Percentiles rank a stretch among this genome's conserved stretches.
phyloP scores from a whole-genome alignment of 30 jellyfish, hydroid and myxozoan species.

The Nemopilema nomurai region DNA sequence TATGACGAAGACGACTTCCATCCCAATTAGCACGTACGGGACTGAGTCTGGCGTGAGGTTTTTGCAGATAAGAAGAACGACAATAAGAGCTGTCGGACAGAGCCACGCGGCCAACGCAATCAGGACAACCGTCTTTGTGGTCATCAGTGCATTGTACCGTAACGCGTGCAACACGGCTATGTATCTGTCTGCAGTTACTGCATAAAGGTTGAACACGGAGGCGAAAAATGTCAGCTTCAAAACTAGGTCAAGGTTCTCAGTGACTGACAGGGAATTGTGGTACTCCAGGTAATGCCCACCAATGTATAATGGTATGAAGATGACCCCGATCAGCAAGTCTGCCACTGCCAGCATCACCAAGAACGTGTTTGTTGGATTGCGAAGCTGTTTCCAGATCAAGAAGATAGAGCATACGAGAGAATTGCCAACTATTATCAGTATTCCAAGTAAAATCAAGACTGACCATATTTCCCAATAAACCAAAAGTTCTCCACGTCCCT shows the following conservation, averaged over 20 bases:
- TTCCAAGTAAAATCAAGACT: slow-evolving; percentile 35
- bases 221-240: slow-evolving; percentile 59
- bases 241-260: slow-evolving; percentile 48
- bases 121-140: slow-evolving; percentile 13
- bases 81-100: slow-evolving; percentile 37
- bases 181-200: slow-evolving; percentile 72
- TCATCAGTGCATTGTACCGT: slow-evolving; percentile 77
- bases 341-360: slow-evolving; percentile 65
- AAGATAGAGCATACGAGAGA: slow-evolving; percentile 40
- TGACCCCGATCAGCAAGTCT: slow-evolving; percentile 52
- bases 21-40: slow-evolving; percentile 20
- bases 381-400: slow-evolving; percentile 36
- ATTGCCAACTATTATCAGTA: slow-evolving; percentile 38
- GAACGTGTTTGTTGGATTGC: slow-evolving; percentile 75
- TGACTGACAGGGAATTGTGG: slow-evolving; percentile 30
- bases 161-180: slow-evolving; percentile 66
- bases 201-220: slow-evolving; percentile 70
- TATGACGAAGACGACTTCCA: slow-evolving; percentile 58
- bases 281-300: slow-evolving; percentile 75
- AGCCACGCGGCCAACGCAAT: slow-evolving; percentile 71
- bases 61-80: slow-evolving; percentile 25
- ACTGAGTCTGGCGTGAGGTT: neutral
- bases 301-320: slow-evolving; percentile 71
- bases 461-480: slow-evolving; percentile 72
- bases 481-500: neutral